These are phyloP conservation scores for Ascidia mentula DNA, from an alignment of 23 tunicate species.

Conservation along the genomic window DNA sequence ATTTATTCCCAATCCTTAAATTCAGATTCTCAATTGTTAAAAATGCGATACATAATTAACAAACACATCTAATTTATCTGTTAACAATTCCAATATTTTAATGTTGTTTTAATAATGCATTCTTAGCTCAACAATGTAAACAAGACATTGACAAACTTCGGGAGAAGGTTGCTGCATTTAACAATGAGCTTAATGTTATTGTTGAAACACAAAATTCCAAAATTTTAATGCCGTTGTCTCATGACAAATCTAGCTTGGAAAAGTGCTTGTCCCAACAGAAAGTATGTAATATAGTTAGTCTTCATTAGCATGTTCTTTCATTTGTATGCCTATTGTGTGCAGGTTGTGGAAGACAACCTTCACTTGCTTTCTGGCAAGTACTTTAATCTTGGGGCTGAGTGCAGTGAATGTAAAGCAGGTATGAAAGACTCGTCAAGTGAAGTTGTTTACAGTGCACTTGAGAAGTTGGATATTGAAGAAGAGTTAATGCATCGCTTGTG, in stretches of 20 bases:
- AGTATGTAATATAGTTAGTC: constrained; percentile 16
- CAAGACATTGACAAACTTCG: constrained; percentile 24
- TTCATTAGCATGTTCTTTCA: not conserved
- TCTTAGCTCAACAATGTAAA: constrained; percentile 43
- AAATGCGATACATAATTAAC: too few relatives aligned
- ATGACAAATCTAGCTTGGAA: constrained; percentile 51
- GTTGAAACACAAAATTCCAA: constrained; percentile 38
- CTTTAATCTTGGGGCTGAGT: constrained; percentile 30
- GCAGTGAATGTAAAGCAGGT: constrained; percentile 14
- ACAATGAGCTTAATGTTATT: constrained; percentile 18
- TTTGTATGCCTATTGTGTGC: not conserved
- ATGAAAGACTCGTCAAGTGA: not conserved
- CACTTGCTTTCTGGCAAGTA: constrained; percentile 43
- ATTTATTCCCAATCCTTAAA: too few relatives aligned
- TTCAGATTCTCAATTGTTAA: not conserved
- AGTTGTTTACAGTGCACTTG: not conserved
- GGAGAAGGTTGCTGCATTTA: constrained; percentile 38
- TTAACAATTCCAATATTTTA: not conserved
- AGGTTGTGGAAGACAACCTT: constrained; percentile 29
- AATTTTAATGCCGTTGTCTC: constrained; percentile 54
- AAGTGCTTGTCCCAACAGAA: constrained; percentile 56
- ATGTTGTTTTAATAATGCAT: not conserved
- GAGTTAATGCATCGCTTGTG: constrained; percentile 19
- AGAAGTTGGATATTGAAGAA: constrained; percentile 19
- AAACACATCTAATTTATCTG: not conserved